phyloP scores from a whole-genome alignment of 1,140 invertebrate genomes.

The Lerema accius region DNA sequence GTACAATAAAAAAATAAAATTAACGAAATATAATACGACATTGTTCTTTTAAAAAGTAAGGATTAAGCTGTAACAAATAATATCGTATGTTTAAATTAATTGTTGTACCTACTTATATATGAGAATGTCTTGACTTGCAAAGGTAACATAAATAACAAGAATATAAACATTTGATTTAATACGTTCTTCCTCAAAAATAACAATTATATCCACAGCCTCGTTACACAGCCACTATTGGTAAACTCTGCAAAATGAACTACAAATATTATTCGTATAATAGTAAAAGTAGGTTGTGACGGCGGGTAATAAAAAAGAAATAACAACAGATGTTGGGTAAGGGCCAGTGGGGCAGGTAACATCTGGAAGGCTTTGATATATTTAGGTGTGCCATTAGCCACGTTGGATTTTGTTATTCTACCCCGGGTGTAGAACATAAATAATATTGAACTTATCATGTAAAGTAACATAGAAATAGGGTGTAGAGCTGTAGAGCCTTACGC shows the following conservation, averaged over 20 bases:
- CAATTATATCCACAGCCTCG: neutral
- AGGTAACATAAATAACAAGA: no score
- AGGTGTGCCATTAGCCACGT: constrained; percentile 25
- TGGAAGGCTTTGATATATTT: constrained; percentile 25
- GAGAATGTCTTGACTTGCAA: no score
- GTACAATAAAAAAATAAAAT: no score
- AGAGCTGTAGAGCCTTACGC: no score
- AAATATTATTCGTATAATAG: constrained; percentile 22
- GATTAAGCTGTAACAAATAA: no score
- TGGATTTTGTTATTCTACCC: constrained; percentile 27
- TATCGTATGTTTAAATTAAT: no score
- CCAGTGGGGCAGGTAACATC: constrained; percentile 28
- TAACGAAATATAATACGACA: no score
- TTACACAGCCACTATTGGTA: neutral
- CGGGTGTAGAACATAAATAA: constrained; percentile 24
- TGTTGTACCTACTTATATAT: no score
- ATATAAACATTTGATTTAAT: no score
- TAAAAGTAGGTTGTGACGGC: constrained; percentile 17
- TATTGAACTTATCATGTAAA: constrained; percentile 16
- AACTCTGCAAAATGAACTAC: neutral
- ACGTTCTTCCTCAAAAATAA: neutral
- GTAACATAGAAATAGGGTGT: no score
- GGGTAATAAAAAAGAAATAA: constrained; percentile 33
- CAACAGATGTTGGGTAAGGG: constrained; percentile 24
- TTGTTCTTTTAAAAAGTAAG: no score